A percentile compares a stretch with the other conserved stretches of the same genome.
Evolutionary conservation across 1,140 invertebrate genomes (phyloP).

Genomic region (Calephelis nemesis): DNA sequence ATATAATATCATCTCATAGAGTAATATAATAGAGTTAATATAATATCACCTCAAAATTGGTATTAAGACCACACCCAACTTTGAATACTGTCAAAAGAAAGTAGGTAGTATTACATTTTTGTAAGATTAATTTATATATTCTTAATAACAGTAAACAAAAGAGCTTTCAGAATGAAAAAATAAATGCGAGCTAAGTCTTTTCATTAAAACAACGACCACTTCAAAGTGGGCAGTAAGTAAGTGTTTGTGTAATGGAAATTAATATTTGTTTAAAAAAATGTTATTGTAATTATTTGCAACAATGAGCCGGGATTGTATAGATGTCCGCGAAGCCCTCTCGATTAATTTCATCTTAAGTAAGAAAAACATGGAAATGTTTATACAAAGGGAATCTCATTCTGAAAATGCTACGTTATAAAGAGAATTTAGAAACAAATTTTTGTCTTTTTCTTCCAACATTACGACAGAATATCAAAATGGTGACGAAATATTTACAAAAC

Average conservation of each 20-base stretch:
- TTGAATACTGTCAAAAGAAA: constrained; percentile 16
- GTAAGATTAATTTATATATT: constrained; percentile 20
- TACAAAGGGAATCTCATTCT: constrained; percentile 46
- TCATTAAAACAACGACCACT: constrained; percentile 48
- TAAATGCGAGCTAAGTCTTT: constrained; percentile 42
- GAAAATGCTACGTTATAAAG: constrained; percentile 56
- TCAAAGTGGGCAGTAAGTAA: constrained; percentile 54
- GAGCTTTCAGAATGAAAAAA: constrained; percentile 23
- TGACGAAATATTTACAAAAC: not conserved
- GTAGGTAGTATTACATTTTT: not conserved
- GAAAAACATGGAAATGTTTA: constrained; percentile 60
- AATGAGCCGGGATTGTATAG: constrained; percentile 68
- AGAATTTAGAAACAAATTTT: constrained; percentile 42
- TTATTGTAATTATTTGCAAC: constrained; percentile 68
- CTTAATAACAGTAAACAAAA: constrained; percentile 35
- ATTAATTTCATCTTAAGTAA: constrained; percentile 70
- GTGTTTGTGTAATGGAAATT: constrained; percentile 69
- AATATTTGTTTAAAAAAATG: constrained; percentile 69
- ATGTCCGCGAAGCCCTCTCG: constrained; percentile 65
- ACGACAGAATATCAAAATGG: not conserved
- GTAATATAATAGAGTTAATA: too few relatives aligned
- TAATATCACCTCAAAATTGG: not conserved
- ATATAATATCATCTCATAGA: too few relatives aligned
- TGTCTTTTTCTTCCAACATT: constrained; percentile 3
- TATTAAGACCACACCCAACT: too few relatives aligned